Conservation (phyloP, 2,797 vertebrate species). For the Hylomyscus alleni region DNA sequence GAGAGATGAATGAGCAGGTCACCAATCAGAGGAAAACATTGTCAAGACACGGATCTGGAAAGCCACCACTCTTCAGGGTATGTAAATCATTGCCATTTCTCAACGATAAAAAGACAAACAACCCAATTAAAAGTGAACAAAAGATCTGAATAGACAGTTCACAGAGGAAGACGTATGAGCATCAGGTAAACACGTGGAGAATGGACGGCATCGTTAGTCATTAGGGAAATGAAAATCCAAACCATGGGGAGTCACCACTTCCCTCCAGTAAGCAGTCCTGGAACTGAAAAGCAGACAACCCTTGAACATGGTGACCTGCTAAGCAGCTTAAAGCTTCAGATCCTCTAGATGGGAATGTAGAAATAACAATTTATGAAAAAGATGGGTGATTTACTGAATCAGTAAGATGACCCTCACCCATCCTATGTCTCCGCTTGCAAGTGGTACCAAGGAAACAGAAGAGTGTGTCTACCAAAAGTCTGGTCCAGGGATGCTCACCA, state of each 20-base stretch:
- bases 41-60: background rate
- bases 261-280: background rate
- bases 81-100: conserved; percentile 25
- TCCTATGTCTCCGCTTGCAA: conserved; percentile 9
- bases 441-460: conserved; percentile 11
- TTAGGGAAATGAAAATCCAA: conserved; percentile 57
- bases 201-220: conserved; percentile 23
- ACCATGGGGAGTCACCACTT: background rate
- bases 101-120: conserved; percentile 64
- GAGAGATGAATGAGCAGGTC: background rate
- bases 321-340: background rate
- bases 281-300: background rate
- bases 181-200: conserved; percentile 18
- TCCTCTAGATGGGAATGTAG: background rate
- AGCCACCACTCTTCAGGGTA: background rate
- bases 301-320: background rate
- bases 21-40: background rate
- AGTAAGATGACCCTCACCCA: background rate
- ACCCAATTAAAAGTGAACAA: conserved; percentile 69
- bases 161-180: conserved; percentile 45
- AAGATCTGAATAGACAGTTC: conserved; percentile 49
- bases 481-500: background rate
- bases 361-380: conserved; percentile 8
- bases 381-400: background rate
- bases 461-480: background rate